A percentile compares a stretch with the other conserved stretches of the same genome.
phyloP scores from a whole-genome alignment of 1,140 invertebrate species.

The Drosophila rhopaloa region DNA sequence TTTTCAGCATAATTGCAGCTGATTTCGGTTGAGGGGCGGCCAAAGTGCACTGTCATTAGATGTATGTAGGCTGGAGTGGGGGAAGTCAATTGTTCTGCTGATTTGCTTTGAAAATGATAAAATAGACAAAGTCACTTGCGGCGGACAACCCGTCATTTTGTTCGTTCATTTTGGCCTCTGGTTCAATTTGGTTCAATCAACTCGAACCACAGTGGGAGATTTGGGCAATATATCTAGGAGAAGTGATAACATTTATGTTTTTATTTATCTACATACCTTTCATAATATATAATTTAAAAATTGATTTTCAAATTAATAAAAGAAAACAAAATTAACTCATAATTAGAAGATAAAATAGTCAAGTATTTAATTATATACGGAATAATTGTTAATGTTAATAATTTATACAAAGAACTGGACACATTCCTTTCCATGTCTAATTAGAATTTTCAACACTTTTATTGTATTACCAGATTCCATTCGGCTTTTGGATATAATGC shows the following conservation, averaged over 20 bases:
- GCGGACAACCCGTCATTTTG: conserved; percentile 33
- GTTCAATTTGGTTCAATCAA: conserved; percentile 77
- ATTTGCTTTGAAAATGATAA: conserved; percentile 67
- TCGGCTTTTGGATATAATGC: no score
- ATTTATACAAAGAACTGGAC: no score
- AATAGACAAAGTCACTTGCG: conserved; percentile 76
- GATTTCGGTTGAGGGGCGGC: conserved; percentile 44
- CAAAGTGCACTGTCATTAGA: conserved; percentile 79
- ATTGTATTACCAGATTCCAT: no score
- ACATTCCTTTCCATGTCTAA: no score
- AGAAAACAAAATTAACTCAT: no score
- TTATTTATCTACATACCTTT: no score
- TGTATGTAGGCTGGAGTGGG: conserved; percentile 4
- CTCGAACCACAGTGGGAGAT: conserved; percentile 35
- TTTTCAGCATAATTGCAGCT: conserved; percentile 80
- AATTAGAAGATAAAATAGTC: no score
- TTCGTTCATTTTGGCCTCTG: conserved; percentile 48
- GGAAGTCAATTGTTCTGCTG: conserved; percentile 32
- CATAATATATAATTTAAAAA: no score
- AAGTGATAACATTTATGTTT: not conserved
- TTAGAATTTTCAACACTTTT: no score
- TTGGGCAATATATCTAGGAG: not conserved
- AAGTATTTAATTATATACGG: no score
- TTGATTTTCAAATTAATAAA: no score
- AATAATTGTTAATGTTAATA: no score